Evolutionary conservation across 2,888 invertebrate genomes (phyloP).

Genomic region (Agriopis leucophaearia): DNA sequence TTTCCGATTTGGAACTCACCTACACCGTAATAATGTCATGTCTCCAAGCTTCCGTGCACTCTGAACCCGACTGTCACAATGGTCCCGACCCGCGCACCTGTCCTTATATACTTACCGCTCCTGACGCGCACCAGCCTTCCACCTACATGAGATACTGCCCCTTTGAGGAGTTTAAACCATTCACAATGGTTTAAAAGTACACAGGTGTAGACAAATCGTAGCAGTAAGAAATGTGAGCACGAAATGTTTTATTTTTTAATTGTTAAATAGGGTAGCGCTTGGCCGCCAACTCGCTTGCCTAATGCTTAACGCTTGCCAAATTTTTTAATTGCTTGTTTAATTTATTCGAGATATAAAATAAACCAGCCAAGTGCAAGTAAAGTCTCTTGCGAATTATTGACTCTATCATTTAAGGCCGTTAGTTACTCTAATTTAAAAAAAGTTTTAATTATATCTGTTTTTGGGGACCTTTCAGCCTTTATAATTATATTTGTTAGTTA

Average conservation of each 20-base stretch:
- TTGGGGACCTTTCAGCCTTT: too few relatives aligned
- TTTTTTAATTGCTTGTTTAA: too few relatives aligned
- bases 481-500: too few relatives aligned
- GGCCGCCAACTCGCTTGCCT: too few relatives aligned
- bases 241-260: not conserved
- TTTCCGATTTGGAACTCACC: conserved; percentile 22
- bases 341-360: too few relatives aligned
- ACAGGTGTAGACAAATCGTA: not conserved
- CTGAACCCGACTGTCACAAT: conserved; percentile 26
- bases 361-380: too few relatives aligned
- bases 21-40: conserved; percentile 39
- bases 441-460: too few relatives aligned
- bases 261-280: too few relatives aligned
- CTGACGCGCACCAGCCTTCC: not conserved
- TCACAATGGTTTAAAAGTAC: conserved; percentile 25
- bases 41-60: conserved; percentile 11
- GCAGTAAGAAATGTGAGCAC: conserved; percentile 16
- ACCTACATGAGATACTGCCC: conserved; percentile 30
- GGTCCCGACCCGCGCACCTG: conserved; percentile 29
- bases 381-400: too few relatives aligned
- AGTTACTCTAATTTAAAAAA: too few relatives aligned
- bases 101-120: conserved; percentile 19
- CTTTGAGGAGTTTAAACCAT: conserved; percentile 29
- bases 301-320: too few relatives aligned
- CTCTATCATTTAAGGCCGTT: too few relatives aligned